Percentiles rank a stretch among this genome's conserved stretches.
phyloP scores from a whole-genome alignment of 2,113 vertebrate species.

The Ibidorhyncha struthersii region DNA sequence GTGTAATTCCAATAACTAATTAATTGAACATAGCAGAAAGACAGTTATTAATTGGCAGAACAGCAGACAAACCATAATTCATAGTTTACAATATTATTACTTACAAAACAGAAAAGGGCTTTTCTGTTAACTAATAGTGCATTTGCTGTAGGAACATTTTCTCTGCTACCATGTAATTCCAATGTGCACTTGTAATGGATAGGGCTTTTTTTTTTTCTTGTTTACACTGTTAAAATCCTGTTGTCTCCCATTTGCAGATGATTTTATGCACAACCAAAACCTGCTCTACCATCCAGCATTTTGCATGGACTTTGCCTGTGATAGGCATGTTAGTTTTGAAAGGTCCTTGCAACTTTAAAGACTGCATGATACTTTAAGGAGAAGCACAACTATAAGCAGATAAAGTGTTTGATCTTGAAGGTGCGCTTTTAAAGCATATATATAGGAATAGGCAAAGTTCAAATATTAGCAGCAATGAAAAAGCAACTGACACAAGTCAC shows the following conservation, averaged over 20 bases:
- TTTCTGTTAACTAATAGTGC: not conserved
- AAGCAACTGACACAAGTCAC: not conserved
- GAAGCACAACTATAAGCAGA: not conserved
- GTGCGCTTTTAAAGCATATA: not conserved
- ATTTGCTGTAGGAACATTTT: not conserved
- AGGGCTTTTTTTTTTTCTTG: not conserved
- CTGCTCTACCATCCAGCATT: not conserved
- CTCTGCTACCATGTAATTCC: not conserved
- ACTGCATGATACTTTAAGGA: not conserved
- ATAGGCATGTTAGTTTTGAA: not conserved
- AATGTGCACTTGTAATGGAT: not conserved
- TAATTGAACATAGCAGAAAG: not conserved
- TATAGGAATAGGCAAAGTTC: not conserved
- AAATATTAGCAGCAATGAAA: not conserved
- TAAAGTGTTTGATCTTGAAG: not conserved
- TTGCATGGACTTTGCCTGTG: not conserved
- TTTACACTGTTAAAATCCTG: not conserved
- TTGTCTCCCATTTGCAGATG: not conserved
- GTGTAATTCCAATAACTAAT: not conserved
- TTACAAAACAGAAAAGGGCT: not conserved
- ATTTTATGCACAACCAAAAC: not conserved
- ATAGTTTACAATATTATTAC: not conserved
- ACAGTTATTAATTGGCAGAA: not conserved
- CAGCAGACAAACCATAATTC: not conserved
- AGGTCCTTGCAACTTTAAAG: not conserved